A percentile compares a stretch with the other conserved stretches of the same genome.
These are phyloP conservation scores for Actenoides lindsayi DNA, from an alignment of 2,113 vertebrate species.

Conservation along the genomic window DNA sequence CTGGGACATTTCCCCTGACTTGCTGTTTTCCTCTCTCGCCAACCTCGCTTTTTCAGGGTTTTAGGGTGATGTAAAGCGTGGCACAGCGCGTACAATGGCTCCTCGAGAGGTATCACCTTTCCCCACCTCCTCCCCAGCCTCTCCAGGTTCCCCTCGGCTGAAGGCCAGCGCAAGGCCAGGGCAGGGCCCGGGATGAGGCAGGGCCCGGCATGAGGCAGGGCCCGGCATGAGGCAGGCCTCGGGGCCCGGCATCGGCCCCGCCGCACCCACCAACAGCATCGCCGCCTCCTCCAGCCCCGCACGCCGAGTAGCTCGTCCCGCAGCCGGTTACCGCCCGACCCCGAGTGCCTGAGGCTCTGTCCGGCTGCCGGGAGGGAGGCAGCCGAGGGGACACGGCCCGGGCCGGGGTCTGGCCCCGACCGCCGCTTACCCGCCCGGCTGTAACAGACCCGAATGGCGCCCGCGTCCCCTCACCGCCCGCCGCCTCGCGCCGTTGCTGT, in stretches of 20 bases:
- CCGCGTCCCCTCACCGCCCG: not conserved
- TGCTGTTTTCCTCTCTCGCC: not conserved
- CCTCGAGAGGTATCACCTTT: no score
- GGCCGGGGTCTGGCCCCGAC: no score
- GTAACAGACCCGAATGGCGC: not conserved
- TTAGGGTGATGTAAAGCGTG: no score
- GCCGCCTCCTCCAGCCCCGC: constrained; percentile 54
- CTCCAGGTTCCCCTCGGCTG: not conserved
- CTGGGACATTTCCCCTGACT: not conserved
- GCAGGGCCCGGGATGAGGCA: not conserved
- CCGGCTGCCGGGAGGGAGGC: no score
- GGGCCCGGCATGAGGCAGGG: not conserved
- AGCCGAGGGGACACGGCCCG: no score
- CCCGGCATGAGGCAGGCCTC: not conserved
- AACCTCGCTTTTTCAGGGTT: not conserved
- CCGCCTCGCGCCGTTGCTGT: not conserved
- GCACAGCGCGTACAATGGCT: no score
- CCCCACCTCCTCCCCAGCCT: no score
- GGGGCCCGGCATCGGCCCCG: constrained; percentile 35
- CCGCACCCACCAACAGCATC: constrained; percentile 73
- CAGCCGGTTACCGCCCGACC: constrained; percentile 80
- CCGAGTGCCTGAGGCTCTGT: constrained; percentile 69
- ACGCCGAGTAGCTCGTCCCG: constrained; percentile 80
- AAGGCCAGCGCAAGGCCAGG: rapidly evolving
- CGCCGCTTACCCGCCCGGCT: not conserved